A percentile compares a stretch with the other conserved stretches of the same genome.
Conservation (phyloP, 2,888 invertebrate species). For the Dioctria rufipes region DNA sequence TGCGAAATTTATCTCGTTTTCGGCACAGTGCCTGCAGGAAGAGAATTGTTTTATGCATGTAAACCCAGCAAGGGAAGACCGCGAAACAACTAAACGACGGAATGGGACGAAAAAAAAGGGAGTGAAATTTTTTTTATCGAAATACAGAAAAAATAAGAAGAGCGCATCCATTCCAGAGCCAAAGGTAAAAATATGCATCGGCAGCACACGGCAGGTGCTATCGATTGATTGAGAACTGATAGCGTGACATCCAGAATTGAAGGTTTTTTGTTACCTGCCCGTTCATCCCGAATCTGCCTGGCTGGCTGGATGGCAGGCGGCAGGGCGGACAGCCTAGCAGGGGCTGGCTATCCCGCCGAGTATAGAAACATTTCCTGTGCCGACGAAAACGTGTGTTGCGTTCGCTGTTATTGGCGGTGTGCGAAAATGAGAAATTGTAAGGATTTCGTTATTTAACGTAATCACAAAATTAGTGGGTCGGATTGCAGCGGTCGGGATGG, state of each 20-base stretch:
- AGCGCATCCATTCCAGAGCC: background rate
- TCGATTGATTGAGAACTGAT: conserved; percentile 51
- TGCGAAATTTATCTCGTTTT: conserved; percentile 27
- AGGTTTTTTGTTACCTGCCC: too few relatives aligned
- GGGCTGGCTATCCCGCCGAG: background rate
- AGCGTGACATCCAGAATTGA: conserved; percentile 23
- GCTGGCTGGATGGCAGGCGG: too few relatives aligned
- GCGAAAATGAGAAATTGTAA: background rate
- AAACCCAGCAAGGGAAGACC: background rate
- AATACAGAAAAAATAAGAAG: conserved; percentile 33
- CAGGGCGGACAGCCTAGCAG: too few relatives aligned
- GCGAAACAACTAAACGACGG: background rate
- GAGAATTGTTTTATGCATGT: background rate
- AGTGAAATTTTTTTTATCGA: background rate
- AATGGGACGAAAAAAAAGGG: background rate
- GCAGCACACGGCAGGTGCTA: conserved; percentile 45
- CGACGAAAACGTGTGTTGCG: background rate
- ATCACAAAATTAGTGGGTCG: background rate
- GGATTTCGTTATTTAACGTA: background rate
- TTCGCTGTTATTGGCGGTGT: background rate
- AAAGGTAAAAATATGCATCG: conserved; percentile 13
- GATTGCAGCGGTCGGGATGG: background rate
- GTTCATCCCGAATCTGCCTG: too few relatives aligned
- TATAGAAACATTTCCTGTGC: background rate
- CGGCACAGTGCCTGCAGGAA: background rate